Evolutionary conservation across 2,113 vertebrate species (phyloP), one percentile per base, ranked within the genome.

Genomic region (Oreochromis aureus): DNA sequence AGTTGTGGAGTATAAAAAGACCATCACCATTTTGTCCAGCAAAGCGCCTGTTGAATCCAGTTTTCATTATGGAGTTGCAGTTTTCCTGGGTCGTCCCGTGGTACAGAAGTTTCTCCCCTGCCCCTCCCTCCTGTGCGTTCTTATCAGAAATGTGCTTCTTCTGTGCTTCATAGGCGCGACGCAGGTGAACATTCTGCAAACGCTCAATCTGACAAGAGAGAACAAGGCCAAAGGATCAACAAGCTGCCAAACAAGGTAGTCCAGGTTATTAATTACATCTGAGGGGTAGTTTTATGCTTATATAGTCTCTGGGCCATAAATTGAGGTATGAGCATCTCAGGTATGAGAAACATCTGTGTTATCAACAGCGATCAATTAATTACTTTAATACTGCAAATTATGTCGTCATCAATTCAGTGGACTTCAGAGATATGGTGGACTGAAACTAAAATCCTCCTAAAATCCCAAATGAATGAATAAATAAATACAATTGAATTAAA

Each of bases 1-100:
- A 13, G 7, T 56, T 58, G 55, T 58, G 24, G 12, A 2, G 6
- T 36, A 10, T 41, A 54, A 7, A 58, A 58, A 53, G 4, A 39
- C 1, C 4, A 6, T 89, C 92, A 96, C 96, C 95, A 12, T 96
- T 95, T 83, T 95, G 86, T 0, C 95, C 96, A 18, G 93, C 85
- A 10, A 92, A 95, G 30, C 90, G 8, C 22, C 95, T 90, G 89
- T 96, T 92, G 83, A 96, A 95, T 3, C 95, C 94, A 2, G 27
- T 90, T 11, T 66, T 83, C 66, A 88, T 85, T 69, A 95, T 95
- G 51, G 93, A 81, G 36, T 82, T 4, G 4, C 89, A 90, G 41
- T 87, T 91, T 2, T 81, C 34, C 9, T 46, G 6, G 1, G 86
- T 91, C 1, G 95, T 94, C 9, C 95, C 93, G 2, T 94, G 95